phyloP scores from a whole-genome alignment of 2,888 invertebrate genomes.

The Thumatha senex region DNA sequence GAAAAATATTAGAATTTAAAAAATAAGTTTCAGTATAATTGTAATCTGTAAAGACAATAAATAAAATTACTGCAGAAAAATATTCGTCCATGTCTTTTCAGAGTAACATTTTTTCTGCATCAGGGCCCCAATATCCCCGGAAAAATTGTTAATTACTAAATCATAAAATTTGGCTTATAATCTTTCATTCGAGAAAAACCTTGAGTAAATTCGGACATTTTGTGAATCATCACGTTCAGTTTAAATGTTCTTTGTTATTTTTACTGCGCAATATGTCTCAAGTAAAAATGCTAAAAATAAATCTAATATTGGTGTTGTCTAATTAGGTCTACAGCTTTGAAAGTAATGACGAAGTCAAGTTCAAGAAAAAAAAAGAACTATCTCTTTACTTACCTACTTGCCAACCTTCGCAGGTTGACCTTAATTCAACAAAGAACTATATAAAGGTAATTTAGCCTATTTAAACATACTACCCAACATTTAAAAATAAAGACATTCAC shows the following conservation, averaged over 20 bases:
- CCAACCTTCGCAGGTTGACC: constrained; percentile 5
- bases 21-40: no score
- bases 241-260: constrained; percentile 13
- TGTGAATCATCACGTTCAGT: constrained; percentile 8
- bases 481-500: constrained; percentile 20
- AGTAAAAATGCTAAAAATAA: constrained; percentile 7
- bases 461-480: constrained; percentile 7
- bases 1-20: no score
- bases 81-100: no score
- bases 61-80: neutral
- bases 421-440: constrained; percentile 3
- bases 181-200: neutral
- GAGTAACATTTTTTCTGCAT: no score
- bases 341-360: neutral
- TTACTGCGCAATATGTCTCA: constrained; percentile 16
- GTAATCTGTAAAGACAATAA: no score
- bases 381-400: neutral
- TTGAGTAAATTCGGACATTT: constrained; percentile 6
- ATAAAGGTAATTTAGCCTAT: constrained; percentile 2
- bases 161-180: no score
- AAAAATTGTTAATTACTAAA: no score
- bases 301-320: neutral
- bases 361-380: neutral
- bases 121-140: no score
- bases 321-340: neutral